Evolutionary conservation across 2,797 vertebrate species (phyloP), one percentile per base, ranked within the genome.

Genomic region (Muraenolepis orangiensis): DNA sequence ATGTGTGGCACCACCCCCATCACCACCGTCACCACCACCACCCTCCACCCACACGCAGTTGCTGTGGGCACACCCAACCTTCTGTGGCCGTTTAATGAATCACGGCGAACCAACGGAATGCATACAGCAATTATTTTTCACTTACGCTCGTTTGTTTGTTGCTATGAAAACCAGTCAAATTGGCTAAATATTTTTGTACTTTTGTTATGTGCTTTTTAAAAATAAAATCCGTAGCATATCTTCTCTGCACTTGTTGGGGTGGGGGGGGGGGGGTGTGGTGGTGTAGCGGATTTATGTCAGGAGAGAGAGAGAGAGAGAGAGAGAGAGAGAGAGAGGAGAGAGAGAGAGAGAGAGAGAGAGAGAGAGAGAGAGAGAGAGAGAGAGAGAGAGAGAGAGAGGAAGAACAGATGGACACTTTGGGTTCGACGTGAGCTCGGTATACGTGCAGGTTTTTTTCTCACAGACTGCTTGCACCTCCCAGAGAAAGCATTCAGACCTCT

Each of bases 371-470:
- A n/a, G n/a, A n/a, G n/a, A n/a, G n/a, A n/a, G n/a, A n/a, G n/a
- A n/a, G n/a, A n/a, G n/a, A n/a, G n/a, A n/a, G n/a, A n/a, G n/a
- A n/a, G n/a, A n/a, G n/a, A 86, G 84, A 90, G 84, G 90, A 88
- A 88, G 86, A 83, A 83, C 87, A 90, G 84, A 88, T 82, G 72
- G 82, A 88, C 78, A 78, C 76, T 81, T 81, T 76, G 80, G 78
- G n/a, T n/a, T 81, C 81, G 83, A 89, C 87, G 84, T 89, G 77
- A 78, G 73, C 83, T 84, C 84, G 74, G 82, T 82, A 75, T 72
- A 78, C 84, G 82, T 86, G 74, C 76, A 88, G 81, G 84, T 91
- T 88, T 87, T 84, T 91, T 88, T 87, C 84, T 88, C 90, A 84
- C 82, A 89, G 89, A 89, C 88, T 80, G 2, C 86, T 88, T 28